phyloP scores from a whole-genome alignment of 2,113 vertebrate species.

The Corvus hawaiiensis region DNA sequence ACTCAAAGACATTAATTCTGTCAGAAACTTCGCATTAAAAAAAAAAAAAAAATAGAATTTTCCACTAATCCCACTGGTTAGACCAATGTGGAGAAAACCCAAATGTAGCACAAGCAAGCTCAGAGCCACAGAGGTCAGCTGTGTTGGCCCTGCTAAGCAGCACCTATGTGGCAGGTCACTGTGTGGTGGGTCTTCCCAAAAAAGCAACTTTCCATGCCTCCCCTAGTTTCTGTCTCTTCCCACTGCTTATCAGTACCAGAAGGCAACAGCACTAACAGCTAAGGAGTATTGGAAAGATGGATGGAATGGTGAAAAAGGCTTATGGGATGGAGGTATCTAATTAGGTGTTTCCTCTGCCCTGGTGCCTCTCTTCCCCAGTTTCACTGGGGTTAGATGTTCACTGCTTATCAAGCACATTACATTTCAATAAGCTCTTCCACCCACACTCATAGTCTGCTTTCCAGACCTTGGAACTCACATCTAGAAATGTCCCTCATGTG shows the following conservation, averaged over 20 bases:
- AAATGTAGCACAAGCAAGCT: background rate
- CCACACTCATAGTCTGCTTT: background rate
- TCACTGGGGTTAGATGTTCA: background rate
- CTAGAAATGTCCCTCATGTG: background rate
- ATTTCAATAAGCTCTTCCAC: background rate
- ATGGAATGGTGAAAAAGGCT: background rate
- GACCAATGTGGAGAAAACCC: background rate
- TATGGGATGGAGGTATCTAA: background rate
- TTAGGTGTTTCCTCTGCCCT: background rate
- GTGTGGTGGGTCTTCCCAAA: background rate
- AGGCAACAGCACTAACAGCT: background rate
- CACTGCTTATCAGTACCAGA: background rate
- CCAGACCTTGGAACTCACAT: background rate
- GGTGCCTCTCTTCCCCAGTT: background rate
- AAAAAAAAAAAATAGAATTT: background rate
- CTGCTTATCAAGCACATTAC: background rate
- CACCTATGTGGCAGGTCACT: background rate
- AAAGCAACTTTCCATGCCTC: background rate
- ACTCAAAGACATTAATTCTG: background rate
- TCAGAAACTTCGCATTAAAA: background rate
- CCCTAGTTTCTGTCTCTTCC: background rate
- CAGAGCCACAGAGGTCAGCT: background rate
- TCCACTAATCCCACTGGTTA: background rate
- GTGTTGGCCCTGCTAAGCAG: background rate
- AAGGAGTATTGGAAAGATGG: background rate